Conservation (phyloP, 2,797 vertebrate genomes). For the Tokudaia muenninki region DNA sequence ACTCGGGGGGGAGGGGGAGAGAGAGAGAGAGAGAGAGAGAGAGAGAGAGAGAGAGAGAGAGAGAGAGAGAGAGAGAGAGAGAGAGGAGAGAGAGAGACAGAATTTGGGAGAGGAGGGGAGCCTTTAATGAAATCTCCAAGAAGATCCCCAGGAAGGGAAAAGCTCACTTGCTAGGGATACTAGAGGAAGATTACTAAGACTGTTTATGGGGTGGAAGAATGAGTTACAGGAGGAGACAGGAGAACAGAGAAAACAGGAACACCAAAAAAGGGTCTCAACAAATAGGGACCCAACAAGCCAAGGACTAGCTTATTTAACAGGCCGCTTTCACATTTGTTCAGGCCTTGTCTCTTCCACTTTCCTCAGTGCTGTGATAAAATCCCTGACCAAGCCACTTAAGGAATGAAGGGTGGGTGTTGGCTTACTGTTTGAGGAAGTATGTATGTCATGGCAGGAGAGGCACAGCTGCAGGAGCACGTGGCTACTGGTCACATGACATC, state of each 20-base stretch:
- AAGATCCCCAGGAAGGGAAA: not conserved
- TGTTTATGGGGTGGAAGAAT: not conserved
- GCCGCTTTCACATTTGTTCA: no score
- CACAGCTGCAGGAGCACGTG: not conserved
- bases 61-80: no score
- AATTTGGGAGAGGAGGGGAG: not conserved
- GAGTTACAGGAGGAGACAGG: not conserved
- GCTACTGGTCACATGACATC: not conserved
- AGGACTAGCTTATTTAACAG: not conserved
- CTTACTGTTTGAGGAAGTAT: not conserved
- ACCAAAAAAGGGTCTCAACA: not conserved
- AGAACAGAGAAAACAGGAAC: not conserved
- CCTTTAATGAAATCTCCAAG: not conserved
- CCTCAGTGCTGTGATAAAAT: not conserved
- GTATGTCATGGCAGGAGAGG: no score
- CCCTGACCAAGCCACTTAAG: not conserved
- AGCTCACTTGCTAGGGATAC: not conserved
- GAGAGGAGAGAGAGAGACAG: no score
- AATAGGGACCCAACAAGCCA: not conserved
- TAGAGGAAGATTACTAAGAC: not conserved
- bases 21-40: no score
- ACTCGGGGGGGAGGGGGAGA: no score
- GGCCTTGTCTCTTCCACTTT: not conserved
- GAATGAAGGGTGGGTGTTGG: not conserved
- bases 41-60: no score